A percentile compares a stretch with the other conserved stretches of the same genome.
Evolutionary conservation across 2,888 invertebrate species (phyloP).

Genomic region (Rambutsinella grinnellia): DNA sequence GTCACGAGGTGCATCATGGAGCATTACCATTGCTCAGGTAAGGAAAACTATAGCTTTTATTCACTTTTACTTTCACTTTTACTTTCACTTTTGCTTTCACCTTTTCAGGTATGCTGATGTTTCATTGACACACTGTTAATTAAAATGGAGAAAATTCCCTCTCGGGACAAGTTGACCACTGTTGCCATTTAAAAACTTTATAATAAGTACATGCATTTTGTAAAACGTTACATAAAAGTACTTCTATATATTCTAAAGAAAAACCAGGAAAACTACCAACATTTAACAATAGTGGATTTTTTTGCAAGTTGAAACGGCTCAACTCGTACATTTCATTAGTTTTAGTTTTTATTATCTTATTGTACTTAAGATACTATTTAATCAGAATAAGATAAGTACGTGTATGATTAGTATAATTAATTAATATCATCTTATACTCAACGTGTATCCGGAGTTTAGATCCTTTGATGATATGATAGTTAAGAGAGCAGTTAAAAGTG

Average conservation of each 20-base stretch:
- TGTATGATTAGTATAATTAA: background rate
- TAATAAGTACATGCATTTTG: background rate
- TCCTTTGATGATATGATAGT: background rate
- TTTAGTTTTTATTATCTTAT: conserved; percentile 34
- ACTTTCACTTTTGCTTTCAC: background rate
- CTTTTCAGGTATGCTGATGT: conserved; percentile 39
- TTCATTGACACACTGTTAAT: conserved; percentile 42
- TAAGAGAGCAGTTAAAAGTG: background rate
- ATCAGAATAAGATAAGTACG: conserved; percentile 14
- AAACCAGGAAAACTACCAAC: background rate
- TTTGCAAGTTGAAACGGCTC: conserved; percentile 58
- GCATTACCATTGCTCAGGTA: conserved; percentile 48
- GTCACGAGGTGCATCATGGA: background rate
- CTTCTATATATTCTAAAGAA: background rate
- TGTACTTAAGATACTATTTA: too few species aligned
- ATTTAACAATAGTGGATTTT: conserved; percentile 24
- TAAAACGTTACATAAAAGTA: background rate
- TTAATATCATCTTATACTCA: background rate
- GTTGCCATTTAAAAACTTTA: conserved; percentile 24
- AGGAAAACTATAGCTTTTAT: background rate
- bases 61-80: background rate
- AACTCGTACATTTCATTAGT: conserved; percentile 60
- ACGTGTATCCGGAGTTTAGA: background rate
- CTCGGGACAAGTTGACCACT: conserved; percentile 45
- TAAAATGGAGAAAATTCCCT: conserved; percentile 12